Conservation (phyloP, 2,888 invertebrate species). For the Geophilus truncorum region DNA sequence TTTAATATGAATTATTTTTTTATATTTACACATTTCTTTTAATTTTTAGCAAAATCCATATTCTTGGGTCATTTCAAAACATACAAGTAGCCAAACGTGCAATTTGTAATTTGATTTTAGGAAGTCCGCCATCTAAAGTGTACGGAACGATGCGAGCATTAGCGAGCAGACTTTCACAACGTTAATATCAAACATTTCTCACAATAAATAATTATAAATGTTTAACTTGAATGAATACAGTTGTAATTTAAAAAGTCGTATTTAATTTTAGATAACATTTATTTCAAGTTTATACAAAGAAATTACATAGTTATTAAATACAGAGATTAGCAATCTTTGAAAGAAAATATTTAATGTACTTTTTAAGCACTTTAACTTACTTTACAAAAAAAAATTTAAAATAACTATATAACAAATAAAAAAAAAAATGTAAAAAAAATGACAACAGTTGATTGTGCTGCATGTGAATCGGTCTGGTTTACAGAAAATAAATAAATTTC, state of each 20-base stretch:
- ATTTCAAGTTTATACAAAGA: neutral
- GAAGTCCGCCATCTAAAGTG: conserved; percentile 95
- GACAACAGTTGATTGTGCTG: neutral
- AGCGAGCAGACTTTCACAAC: conserved; percentile 73
- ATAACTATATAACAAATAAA: no score
- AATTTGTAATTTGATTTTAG: conserved; percentile 83
- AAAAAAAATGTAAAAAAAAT: neutral
- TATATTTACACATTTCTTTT: conserved; percentile 31
- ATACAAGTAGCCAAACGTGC: conserved; percentile 90
- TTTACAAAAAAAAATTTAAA: conserved; percentile 2
- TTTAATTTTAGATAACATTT: neutral
- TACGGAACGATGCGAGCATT: conserved; percentile 89
- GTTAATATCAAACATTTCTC: conserved; percentile 57
- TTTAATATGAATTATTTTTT: neutral
- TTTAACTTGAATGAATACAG: neutral
- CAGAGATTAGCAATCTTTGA: neutral
- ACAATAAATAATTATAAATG: neutral
- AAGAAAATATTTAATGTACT: neutral
- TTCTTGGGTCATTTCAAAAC: conserved; percentile 95
- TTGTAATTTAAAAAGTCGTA: neutral
- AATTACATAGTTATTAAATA: neutral
- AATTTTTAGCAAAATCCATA: conserved; percentile 74
- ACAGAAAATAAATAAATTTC: neutral
- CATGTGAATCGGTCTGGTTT: neutral
- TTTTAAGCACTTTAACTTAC: conserved; percentile 14